These are phyloP conservation scores for Holothuria scabra DNA, from an alignment of 53 echinoderm and acorn worm genomes.

Conservation along the genomic window DNA sequence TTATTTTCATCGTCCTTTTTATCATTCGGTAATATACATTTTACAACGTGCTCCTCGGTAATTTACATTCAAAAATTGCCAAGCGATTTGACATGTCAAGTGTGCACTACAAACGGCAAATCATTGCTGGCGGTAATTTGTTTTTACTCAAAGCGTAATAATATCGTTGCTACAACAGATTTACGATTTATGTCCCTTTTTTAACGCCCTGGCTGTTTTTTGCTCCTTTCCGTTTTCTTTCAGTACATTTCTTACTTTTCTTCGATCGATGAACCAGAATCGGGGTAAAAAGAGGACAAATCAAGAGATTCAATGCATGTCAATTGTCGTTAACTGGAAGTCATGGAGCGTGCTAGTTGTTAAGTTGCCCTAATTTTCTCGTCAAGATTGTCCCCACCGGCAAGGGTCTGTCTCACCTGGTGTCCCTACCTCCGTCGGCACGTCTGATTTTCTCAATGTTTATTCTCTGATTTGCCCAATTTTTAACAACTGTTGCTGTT, in stretches of 20 bases:
- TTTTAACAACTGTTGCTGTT: conserved; percentile 29
- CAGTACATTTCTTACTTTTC: too few species aligned
- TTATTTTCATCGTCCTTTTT: not conserved
- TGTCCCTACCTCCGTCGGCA: conserved; percentile 12
- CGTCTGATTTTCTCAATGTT: conserved; percentile 5
- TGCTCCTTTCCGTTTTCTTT: too few species aligned
- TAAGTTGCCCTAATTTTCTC: conserved; percentile 19
- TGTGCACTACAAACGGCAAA: not conserved
- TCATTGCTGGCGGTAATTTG: not conserved
- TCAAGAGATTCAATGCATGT: too few species aligned
- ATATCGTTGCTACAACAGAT: conserved; percentile 3
- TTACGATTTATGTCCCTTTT: not conserved
- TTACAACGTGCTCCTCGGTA: conserved; percentile 3
- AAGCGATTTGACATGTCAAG: conserved; percentile 38
- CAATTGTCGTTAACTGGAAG: too few species aligned
- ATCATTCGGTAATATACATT: not conserved
- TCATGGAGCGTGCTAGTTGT: conserved; percentile 6
- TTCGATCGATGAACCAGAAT: too few species aligned
- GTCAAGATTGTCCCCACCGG: conserved; percentile 20
- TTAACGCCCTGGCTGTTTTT: too few species aligned
- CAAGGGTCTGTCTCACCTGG: conserved; percentile 3
- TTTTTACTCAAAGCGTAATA: conserved; percentile 1
- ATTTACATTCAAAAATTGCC: conserved; percentile 24
- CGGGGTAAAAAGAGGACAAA: too few species aligned
- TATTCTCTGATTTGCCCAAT: not conserved